Percentiles rank a stretch among this genome's conserved stretches.
Conservation (phyloP, 2,888 invertebrate species). For the Synanthedon tipuliformis region DNA sequence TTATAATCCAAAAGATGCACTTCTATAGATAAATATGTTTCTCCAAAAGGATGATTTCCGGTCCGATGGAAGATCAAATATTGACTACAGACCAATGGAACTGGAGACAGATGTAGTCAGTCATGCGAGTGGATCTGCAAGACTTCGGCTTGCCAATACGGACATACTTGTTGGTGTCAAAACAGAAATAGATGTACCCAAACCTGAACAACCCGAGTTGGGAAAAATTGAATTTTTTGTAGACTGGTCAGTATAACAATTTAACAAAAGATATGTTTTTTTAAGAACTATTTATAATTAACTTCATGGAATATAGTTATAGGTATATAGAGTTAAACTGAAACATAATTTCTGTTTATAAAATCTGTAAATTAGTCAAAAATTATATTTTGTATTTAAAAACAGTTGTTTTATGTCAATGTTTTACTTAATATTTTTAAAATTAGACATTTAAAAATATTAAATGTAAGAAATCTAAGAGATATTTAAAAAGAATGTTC, state of each 20-base stretch:
- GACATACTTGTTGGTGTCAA: conserved; percentile 94
- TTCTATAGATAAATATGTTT: conserved; percentile 1
- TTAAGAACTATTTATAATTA: too few species aligned
- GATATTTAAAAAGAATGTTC: too few species aligned
- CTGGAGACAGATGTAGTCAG: conserved; percentile 86
- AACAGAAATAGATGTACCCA: conserved; percentile 87
- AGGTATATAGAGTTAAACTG: too few species aligned
- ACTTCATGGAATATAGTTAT: too few species aligned
- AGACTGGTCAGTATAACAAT: conserved; percentile 80
- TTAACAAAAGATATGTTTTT: not conserved
- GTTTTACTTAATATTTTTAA: too few species aligned
- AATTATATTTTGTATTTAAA: too few species aligned
- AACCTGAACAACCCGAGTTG: conserved; percentile 76
- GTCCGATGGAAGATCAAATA: conserved; percentile 83
- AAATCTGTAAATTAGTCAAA: too few species aligned
- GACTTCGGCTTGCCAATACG: conserved; percentile 88
- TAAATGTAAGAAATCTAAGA: too few species aligned
- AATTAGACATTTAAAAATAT: too few species aligned
- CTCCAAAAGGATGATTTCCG: conserved; percentile 82
- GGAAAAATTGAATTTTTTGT: conserved; percentile 96
- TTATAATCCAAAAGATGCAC: too few species aligned
- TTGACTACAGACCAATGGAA: conserved; percentile 88
- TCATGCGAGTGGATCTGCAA: conserved; percentile 88
- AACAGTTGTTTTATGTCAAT: too few species aligned
- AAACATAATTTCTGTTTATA: too few species aligned